Base-by-base conservation (phyloP, 1,140 invertebrate genomes). In the Pogonognathellus flavescens region DNA sequence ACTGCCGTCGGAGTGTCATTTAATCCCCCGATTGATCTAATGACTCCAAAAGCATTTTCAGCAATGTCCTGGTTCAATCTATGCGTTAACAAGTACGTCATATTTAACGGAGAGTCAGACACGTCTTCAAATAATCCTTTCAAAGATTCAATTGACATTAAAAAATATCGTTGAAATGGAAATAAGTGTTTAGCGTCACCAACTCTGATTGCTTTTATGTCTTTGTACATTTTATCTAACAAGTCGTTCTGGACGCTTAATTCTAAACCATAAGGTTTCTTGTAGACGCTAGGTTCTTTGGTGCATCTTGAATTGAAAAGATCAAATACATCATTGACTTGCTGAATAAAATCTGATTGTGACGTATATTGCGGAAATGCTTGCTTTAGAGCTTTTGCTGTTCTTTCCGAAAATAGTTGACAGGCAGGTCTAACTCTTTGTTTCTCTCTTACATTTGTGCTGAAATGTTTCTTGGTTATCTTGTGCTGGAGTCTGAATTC, bases 1-100 rank as follows among this genome's bases (percentile, higher is more conserved):
- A 70, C 62, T 8, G 62, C 62, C 11, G 20, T 70, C 7, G 62
- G 62, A 16, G 62, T 25, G 20, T 31, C 62, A 70, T 70, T 70
- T 8, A 7, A 6, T 9, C 6, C 20, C 1, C 62, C 62, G 1
- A 70, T 70, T 0, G 20, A 70, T 11, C 62, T 20, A 7, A 70
- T 31, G 3, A 70, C 62, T 8, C 59, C 18, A n/a, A 62, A 62
- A 1, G n/a, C 20, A 10, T 62, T 62, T 20, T 62, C 59, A 13
- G 18, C 9, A 9, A 62, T n/a, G 18, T 59, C 70, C 41, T 76
- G 70, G 41, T 76, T 76, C 9, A 76, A 16, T 18, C 72, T 0
- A 53, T 50, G 50, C 3, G 72, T 50, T 10, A 80, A 16, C 5
- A 80, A 18, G n/a, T 80, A 80, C 3, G 6, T 50, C 1, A 76